Percentiles rank a stretch among this genome's conserved stretches.
Evolutionary conservation across 2,797 vertebrate species (phyloP).

Genomic region (Pygocentrus nattereri): DNA sequence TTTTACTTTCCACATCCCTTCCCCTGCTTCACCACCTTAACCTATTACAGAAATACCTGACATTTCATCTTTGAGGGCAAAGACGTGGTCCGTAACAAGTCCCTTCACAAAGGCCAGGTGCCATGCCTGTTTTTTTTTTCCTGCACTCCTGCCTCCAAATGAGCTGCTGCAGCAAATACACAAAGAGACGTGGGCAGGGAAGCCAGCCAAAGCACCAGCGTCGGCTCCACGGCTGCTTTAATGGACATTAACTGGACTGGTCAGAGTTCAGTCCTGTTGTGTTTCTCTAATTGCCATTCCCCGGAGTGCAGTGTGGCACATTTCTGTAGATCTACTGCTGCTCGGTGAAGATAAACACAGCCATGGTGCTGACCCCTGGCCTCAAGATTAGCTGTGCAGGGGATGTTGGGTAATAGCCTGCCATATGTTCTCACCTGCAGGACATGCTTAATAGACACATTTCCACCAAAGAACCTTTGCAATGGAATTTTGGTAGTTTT

Average conservation of each 20-base stretch:
- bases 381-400: slow-evolving; percentile 13
- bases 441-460: slow-evolving; percentile 18
- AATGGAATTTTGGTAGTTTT: neutral
- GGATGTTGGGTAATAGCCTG: slow-evolving; percentile 23
- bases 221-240: slow-evolving; percentile 1
- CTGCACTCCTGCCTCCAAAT: neutral
- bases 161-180: slow-evolving; percentile 13
- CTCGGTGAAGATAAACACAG: slow-evolving; percentile 48
- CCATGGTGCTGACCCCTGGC: slow-evolving; percentile 17
- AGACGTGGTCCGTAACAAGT: slow-evolving; percentile 12
- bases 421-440: slow-evolving; percentile 18
- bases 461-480: slow-evolving; percentile 34
- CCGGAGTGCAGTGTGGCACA: slow-evolving; percentile 33
- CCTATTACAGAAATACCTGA: slow-evolving; percentile 10
- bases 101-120: slow-evolving; percentile 21
- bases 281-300: slow-evolving; percentile 50
- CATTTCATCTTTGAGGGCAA: slow-evolving; percentile 13
- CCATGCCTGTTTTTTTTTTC: slow-evolving; percentile 7
- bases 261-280: slow-evolving; percentile 54
- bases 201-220: slow-evolving; percentile 10
- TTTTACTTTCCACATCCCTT: neutral
- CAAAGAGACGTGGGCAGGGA: slow-evolving; percentile 17
- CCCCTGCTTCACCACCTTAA: slow-evolving; percentile 7
- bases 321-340: slow-evolving; percentile 43
- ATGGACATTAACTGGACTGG: slow-evolving; percentile 33